phyloP scores from a whole-genome alignment of 2,797 vertebrate species.

The Sphaeramia orbicularis region DNA sequence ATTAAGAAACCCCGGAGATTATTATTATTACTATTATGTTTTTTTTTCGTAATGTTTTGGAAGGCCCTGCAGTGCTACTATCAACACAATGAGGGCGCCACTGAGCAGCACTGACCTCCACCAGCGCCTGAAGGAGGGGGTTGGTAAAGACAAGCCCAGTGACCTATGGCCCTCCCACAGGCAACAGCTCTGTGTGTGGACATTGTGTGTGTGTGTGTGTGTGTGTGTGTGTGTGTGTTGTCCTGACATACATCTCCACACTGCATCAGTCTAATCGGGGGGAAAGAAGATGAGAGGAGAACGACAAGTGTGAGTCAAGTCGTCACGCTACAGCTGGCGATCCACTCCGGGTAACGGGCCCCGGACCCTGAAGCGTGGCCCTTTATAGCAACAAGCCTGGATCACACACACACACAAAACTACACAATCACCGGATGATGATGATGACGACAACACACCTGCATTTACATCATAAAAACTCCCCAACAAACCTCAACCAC shows the following conservation, averaged over 20 bases:
- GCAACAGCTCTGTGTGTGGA: constrained; percentile 43
- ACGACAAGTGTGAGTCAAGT: constrained; percentile 78
- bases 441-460: constrained; percentile 47
- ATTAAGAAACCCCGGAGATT: no score
- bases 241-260: constrained; percentile 57
- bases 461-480: constrained; percentile 27
- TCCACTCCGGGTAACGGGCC: constrained; percentile 67
- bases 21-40: no score
- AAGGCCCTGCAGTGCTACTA: constrained; percentile 16
- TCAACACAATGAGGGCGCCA: constrained; percentile 47
- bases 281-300: constrained; percentile 58
- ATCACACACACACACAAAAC: no score
- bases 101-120: constrained; percentile 46
- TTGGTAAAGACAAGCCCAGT: constrained; percentile 48
- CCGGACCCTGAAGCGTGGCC: constrained; percentile 61
- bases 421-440: no score
- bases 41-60: no score
- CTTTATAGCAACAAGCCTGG: constrained; percentile 65
- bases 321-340: constrained; percentile 74
- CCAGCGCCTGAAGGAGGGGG: constrained; percentile 42
- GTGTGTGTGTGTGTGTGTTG: constrained; percentile 13
- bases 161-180: constrained; percentile 50
- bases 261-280: constrained; percentile 69
- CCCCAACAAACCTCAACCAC: constrained; percentile 1
- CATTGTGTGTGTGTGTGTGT: no score